These are phyloP conservation scores for Athalia cordata DNA, from an alignment of 2,888 invertebrate genomes.

Conservation along the genomic window DNA sequence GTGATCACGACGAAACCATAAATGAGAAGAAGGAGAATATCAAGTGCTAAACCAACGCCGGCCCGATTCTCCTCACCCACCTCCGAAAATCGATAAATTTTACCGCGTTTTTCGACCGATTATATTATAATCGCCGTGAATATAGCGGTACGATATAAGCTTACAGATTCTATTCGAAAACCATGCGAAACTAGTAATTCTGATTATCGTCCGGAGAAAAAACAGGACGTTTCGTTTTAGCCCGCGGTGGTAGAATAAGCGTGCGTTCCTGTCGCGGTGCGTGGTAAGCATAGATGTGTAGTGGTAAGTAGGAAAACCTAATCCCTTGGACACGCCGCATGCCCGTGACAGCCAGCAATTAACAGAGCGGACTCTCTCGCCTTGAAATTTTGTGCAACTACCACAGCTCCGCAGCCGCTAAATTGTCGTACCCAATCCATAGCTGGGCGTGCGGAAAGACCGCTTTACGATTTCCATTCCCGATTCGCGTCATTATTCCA, in stretches of 20 bases:
- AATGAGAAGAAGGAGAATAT: slow-evolving; percentile 22
- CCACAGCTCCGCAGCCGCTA: slow-evolving; percentile 51
- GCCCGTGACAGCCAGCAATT: slow-evolving; percentile 72
- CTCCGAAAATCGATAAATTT: neutral
- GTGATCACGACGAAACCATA: slow-evolving; percentile 19
- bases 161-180: too few relatives aligned
- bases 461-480: slow-evolving; percentile 6
- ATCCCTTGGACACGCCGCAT: slow-evolving; percentile 63
- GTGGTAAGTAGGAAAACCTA: slow-evolving; percentile 43
- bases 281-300: neutral
- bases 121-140: neutral
- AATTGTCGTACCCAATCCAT: slow-evolving; percentile 2
- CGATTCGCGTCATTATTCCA: neutral
- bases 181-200: neutral
- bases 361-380: slow-evolving; percentile 68
- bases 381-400: slow-evolving; percentile 51
- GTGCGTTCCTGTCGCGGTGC: slow-evolving; percentile 26
- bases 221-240: slow-evolving; percentile 3
- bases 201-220: slow-evolving; percentile 20
- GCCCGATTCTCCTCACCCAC: slow-evolving; percentile 45
- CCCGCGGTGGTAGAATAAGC: neutral
- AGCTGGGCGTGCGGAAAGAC: neutral
- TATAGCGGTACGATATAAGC: neutral
- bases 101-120: neutral
- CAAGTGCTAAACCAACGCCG: slow-evolving; percentile 47